phyloP scores from a whole-genome alignment of 2,888 invertebrate species.

The Seira musarum region DNA sequence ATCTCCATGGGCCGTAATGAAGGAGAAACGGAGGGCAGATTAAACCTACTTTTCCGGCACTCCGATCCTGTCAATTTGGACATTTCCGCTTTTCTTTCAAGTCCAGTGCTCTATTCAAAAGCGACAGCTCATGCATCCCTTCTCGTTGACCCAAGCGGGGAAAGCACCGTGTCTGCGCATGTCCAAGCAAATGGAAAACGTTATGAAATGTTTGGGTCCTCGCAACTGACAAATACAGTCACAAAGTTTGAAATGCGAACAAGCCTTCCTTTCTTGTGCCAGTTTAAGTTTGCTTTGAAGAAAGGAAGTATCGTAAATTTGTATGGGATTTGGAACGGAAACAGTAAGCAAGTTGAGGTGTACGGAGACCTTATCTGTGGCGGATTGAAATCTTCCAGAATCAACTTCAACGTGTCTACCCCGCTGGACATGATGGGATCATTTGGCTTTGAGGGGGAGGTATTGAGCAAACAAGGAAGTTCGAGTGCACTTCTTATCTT shows the following conservation, averaged over 20 bases:
- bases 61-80: conserved; percentile 45
- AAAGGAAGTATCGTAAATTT: conserved; percentile 29
- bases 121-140: conserved; percentile 52
- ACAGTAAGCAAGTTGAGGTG: conserved; percentile 61
- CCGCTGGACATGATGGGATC: conserved; percentile 60
- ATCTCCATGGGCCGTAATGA: conserved; percentile 41
- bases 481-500: conserved; percentile 45
- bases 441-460: conserved; percentile 55
- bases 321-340: conserved; percentile 46
- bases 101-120: conserved; percentile 35
- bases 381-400: conserved; percentile 50
- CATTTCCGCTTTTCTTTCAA: conserved; percentile 47
- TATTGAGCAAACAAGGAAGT: conserved; percentile 23
- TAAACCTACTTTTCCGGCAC: conserved; percentile 49
- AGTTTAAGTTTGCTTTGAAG: conserved; percentile 41
- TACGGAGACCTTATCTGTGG: conserved; percentile 57
- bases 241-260: conserved; percentile 58
- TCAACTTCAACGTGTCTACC: conserved; percentile 60
- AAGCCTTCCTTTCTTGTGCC: conserved; percentile 53
- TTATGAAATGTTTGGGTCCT: conserved; percentile 59
- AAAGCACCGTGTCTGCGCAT: conserved; percentile 52
- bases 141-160: conserved; percentile 44
- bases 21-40: conserved; percentile 41
- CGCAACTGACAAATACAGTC: conserved; percentile 39
- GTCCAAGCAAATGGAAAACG: conserved; percentile 57